A percentile compares a stretch with the other conserved stretches of the same genome.
Evolutionary conservation across 1,140 invertebrate genomes (phyloP).

Genomic region (Bombyx mori): DNA sequence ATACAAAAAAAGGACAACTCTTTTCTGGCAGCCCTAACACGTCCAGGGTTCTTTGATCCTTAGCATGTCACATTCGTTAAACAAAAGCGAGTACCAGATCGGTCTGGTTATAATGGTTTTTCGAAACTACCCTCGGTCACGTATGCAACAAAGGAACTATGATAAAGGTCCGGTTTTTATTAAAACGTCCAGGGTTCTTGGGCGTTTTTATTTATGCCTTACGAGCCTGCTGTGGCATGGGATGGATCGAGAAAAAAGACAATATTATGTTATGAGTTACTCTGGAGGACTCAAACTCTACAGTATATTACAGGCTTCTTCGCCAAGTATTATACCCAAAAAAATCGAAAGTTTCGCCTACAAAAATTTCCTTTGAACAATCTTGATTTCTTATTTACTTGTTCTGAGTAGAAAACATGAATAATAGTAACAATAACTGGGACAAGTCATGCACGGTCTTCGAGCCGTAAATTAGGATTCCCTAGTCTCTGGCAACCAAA

Average conservation of each 20-base stretch:
- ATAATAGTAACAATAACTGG: too few relatives aligned
- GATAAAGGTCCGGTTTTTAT: constrained; percentile 44
- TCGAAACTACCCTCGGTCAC: constrained; percentile 30
- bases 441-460: too few relatives aligned
- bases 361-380: too few relatives aligned
- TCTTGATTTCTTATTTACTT: too few relatives aligned
- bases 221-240: background rate
- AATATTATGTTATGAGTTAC: background rate
- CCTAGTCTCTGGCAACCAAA: too few relatives aligned
- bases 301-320: too few relatives aligned
- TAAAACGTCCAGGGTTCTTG: constrained; percentile 32
- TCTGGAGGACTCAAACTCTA: too few relatives aligned
- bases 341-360: too few relatives aligned
- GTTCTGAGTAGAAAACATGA: too few relatives aligned
- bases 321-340: too few relatives aligned
- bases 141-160: constrained; percentile 43
- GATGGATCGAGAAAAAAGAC: background rate
- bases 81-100: constrained; percentile 7
- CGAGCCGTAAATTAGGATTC: too few relatives aligned
- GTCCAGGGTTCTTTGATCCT: constrained; percentile 11
- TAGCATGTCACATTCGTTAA: constrained; percentile 4
- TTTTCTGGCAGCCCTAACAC: constrained; percentile 16
- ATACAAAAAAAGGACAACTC: constrained; percentile 21
- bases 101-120: constrained; percentile 17
- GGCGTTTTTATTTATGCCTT: constrained; percentile 45